Conservation (phyloP, 1,140 invertebrate species). For the Ctenoplectra terminalis region DNA sequence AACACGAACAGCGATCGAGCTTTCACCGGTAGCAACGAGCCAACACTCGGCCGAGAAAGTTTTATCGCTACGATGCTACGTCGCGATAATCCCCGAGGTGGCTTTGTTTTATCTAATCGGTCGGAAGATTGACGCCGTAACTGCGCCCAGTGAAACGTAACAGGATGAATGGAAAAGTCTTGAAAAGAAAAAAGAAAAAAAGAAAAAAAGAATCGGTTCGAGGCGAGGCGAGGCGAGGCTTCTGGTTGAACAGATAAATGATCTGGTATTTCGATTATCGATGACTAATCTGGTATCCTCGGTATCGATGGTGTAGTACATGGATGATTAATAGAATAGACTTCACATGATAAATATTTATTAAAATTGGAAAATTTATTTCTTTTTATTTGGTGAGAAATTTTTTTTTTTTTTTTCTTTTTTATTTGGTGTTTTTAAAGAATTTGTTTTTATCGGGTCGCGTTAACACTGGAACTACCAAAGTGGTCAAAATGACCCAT, state of each 20-base stretch:
- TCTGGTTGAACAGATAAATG: not conserved
- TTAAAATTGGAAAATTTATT: not conserved
- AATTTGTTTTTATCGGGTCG: no score
- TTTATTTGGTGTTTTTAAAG: no score
- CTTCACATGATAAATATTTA: no score
- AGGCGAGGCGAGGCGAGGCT: not conserved
- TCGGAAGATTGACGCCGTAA: constrained; percentile 23
- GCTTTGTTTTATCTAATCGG: constrained; percentile 63
- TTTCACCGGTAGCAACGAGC: constrained; percentile 15
- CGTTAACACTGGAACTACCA: no score
- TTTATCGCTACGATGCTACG: constrained; percentile 19
- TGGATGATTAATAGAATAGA: no score
- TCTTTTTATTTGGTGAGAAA: not conserved
- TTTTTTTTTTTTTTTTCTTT: no score
- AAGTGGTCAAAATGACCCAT: no score
- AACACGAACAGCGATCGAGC: constrained; percentile 2
- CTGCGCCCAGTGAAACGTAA: not conserved
- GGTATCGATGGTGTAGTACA: no score
- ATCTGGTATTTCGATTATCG: constrained; percentile 7
- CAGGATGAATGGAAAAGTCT: constrained; percentile 34
- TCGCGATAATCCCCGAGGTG: constrained; percentile 26
- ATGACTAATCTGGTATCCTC: constrained; percentile 20
- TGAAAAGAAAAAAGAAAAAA: not conserved
- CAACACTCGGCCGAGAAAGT: constrained; percentile 3
- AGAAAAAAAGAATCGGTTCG: not conserved